These are phyloP conservation scores for Conus betulinus DNA, from an alignment of 1,140 invertebrate genomes.

Conservation along the genomic window DNA sequence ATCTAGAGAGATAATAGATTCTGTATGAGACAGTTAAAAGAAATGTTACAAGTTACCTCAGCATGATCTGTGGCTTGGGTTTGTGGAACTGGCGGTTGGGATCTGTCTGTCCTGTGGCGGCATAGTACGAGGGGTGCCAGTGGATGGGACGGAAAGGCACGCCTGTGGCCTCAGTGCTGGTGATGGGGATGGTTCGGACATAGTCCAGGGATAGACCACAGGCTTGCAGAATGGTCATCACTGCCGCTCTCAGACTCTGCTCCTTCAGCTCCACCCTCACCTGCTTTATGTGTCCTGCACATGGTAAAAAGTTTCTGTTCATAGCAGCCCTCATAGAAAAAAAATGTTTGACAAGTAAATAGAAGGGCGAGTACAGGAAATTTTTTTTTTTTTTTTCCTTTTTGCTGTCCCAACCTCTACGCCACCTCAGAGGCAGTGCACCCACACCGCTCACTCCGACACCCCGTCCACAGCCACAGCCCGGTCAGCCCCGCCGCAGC, in stretches of 20 bases:
- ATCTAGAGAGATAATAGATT: too few species aligned
- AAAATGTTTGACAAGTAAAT: too few species aligned
- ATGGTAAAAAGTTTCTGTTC: too few species aligned
- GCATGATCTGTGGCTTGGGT: constrained; percentile 33
- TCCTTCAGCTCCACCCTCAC: constrained; percentile 85
- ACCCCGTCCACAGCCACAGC: too few species aligned
- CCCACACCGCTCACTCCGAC: too few species aligned
- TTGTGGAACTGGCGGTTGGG: constrained; percentile 37
- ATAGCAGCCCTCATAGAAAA: too few species aligned
- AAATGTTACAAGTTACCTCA: constrained; percentile 37
- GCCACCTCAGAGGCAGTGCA: too few species aligned
- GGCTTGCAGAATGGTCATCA: constrained; percentile 85
- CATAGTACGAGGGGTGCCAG: constrained; percentile 58
- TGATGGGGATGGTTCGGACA: constrained; percentile 45
- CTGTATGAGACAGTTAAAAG: too few species aligned
- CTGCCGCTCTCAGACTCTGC: constrained; percentile 83
- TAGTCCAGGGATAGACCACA: constrained; percentile 89
- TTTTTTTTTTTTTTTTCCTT: too few species aligned
- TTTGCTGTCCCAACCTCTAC: too few species aligned
- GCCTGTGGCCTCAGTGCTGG: neutral
- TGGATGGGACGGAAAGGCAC: constrained; percentile 42
- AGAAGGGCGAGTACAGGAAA: too few species aligned
- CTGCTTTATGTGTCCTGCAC: constrained; percentile 39
- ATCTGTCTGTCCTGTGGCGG: constrained; percentile 49
- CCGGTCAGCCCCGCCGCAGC: too few species aligned